These are phyloP conservation scores for Acronicta alni DNA, from an alignment of 2,888 invertebrate genomes.

Conservation along the genomic window DNA sequence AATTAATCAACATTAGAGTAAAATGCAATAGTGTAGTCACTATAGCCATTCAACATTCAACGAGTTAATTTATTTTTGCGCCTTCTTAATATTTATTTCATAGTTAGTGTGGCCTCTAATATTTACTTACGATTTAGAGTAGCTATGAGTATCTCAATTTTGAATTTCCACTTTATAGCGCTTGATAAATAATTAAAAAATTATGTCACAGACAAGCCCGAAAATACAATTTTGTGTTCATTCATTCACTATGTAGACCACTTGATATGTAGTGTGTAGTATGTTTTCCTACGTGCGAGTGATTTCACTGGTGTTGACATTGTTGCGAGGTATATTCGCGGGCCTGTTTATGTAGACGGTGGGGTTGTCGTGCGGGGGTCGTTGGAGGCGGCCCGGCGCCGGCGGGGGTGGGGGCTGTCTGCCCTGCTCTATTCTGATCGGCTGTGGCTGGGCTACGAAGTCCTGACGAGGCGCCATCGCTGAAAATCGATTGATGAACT, in stretches of 20 bases:
- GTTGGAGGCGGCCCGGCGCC: slow-evolving; percentile 79
- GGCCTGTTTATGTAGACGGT: slow-evolving; percentile 73
- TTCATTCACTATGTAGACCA: slow-evolving; percentile 8
- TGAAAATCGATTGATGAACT: slow-evolving; percentile 57
- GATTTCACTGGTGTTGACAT: slow-evolving; percentile 62
- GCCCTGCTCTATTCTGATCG: slow-evolving; percentile 67
- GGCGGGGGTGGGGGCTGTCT: slow-evolving; percentile 78
- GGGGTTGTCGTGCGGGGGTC: slow-evolving; percentile 84
- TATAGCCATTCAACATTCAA: no score
- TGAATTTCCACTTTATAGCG: not conserved
- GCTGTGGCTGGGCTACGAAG: slow-evolving; percentile 71
- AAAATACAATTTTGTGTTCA: slow-evolving; percentile 34
- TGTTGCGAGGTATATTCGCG: slow-evolving; percentile 60
- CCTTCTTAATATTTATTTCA: no score
- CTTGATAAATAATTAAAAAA: slow-evolving; percentile 3
- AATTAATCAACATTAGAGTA: no score
- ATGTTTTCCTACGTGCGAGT: slow-evolving; percentile 46
- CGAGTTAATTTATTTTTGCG: no score
- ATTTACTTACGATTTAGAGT: not conserved
- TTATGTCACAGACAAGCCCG: slow-evolving; percentile 18
- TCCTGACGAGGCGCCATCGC: slow-evolving; percentile 84
- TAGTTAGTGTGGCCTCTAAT: no score
- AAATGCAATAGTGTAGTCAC: no score
- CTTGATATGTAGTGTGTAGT: not conserved
- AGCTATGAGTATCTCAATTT: no score